These are phyloP conservation scores for Parnassius smintheus DNA, from an alignment of 2,888 invertebrate genomes.

Conservation along the genomic window DNA sequence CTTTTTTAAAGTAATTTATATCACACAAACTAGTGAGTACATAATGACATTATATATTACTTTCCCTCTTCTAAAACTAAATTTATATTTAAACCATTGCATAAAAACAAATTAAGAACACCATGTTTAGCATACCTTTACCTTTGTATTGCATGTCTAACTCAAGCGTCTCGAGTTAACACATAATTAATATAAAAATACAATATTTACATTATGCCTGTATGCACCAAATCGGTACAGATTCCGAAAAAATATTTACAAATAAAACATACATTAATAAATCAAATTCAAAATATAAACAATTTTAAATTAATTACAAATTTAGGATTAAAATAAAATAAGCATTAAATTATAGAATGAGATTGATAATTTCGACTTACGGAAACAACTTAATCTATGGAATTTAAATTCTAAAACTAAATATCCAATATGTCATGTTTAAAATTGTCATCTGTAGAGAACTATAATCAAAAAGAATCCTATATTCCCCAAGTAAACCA, in stretches of 20 bases:
- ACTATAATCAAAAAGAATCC: constrained; percentile 29
- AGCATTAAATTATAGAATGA: constrained; percentile 4
- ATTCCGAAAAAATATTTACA: constrained; percentile 42
- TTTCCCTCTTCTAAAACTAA: constrained; percentile 41
- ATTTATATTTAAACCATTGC: constrained; percentile 38
- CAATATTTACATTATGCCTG: constrained; percentile 57
- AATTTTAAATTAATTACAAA: constrained; percentile 18
- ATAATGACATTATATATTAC: constrained; percentile 56
- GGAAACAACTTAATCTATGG: constrained; percentile 23
- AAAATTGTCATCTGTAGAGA: constrained; percentile 18
- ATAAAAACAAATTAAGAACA: constrained; percentile 1
- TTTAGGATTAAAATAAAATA: neutral
- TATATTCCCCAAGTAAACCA: constrained; percentile 21
- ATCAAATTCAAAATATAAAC: constrained; percentile 2
- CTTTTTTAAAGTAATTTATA: constrained; percentile 7
- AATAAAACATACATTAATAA: constrained; percentile 28
- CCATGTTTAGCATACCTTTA: constrained; percentile 16
- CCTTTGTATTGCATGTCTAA: constrained; percentile 28
- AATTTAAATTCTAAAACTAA: constrained; percentile 42
- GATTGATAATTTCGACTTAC: constrained; percentile 4
- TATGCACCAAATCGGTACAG: constrained; percentile 21
- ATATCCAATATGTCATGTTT: constrained; percentile 42
- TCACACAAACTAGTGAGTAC: constrained; percentile 15
- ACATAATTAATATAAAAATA: constrained; percentile 48
- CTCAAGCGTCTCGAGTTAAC: constrained; percentile 56